These are phyloP conservation scores for Agonopterix heracliana DNA, from an alignment of 2,888 invertebrate genomes.

Conservation along the genomic window DNA sequence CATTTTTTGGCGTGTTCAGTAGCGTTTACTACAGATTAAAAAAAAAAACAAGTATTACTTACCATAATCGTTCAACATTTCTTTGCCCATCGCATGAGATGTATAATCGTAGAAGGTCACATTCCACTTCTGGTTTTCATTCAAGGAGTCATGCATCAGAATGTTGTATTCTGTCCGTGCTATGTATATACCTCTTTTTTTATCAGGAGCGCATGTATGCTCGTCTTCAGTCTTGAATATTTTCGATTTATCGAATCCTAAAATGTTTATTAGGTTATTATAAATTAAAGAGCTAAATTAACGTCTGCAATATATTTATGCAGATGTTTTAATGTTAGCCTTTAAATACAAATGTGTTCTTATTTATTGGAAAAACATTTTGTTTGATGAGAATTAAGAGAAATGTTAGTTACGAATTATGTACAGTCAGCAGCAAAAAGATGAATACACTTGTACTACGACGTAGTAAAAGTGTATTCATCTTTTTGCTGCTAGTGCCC, in stretches of 20 bases:
- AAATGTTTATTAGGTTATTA: conserved; percentile 7
- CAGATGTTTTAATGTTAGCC: too few species aligned
- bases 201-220: conserved; percentile 83
- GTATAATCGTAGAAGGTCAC: conserved; percentile 98
- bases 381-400: too few species aligned
- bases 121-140: conserved; percentile 88
- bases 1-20: too few species aligned
- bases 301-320: too few species aligned
- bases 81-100: conserved; percentile 85
- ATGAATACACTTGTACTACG: too few species aligned
- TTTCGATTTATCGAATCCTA: conserved; percentile 65
- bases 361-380: too few species aligned
- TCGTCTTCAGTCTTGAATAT: conserved; percentile 64
- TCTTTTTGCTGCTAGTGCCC: too few species aligned
- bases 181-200: conserved; percentile 83
- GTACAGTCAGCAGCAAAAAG: too few species aligned
- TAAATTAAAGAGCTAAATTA: not conserved
- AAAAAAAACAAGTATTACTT: conserved; percentile 19
- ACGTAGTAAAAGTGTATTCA: too few species aligned
- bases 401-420: too few species aligned
- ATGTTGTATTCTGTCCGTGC: conserved; percentile 95
- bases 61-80: conserved; percentile 89
- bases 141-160: conserved; percentile 92
- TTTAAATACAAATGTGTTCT: too few species aligned
- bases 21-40: not conserved